phyloP scores from a whole-genome alignment of 1,140 invertebrate genomes.

The Atta cephalotes region DNA sequence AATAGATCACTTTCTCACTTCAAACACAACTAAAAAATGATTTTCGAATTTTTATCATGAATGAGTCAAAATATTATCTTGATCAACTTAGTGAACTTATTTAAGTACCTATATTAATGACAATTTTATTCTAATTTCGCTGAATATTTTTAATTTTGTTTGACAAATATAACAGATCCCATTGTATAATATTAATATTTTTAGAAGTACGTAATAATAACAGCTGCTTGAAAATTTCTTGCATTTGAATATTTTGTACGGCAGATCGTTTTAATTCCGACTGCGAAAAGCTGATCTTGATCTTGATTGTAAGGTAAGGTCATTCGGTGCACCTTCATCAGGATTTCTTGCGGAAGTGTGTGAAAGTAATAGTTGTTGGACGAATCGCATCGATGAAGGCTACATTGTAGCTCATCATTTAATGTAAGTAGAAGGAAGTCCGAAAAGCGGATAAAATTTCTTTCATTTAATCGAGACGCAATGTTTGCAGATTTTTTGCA shows the following conservation, averaged over 20 bases:
- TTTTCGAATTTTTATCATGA: no score
- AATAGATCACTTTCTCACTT: neutral
- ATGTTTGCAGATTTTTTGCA: neutral
- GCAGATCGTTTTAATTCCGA: constrained; percentile 26
- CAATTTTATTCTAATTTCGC: neutral
- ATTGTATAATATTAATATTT: neutral
- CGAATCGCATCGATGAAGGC: neutral
- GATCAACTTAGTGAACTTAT: no score
- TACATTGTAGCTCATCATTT: neutral
- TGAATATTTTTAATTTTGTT: neutral
- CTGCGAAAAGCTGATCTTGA: constrained; percentile 47
- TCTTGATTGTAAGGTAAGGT: constrained; percentile 45
- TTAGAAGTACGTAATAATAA: neutral
- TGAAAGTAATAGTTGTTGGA: constrained; percentile 34
- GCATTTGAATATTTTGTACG: neutral
- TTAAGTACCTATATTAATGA: neutral
- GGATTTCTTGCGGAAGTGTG: constrained; percentile 49
- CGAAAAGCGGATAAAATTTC: constrained; percentile 7
- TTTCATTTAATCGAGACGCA: neutral
- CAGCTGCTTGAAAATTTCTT: neutral
- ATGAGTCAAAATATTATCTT: no score
- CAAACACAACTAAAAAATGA: no score
- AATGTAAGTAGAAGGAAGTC: neutral
- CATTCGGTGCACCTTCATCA: constrained; percentile 49
- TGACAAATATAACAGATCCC: neutral